Base-by-base conservation (phyloP, 2,888 invertebrate genomes). In the Ormia ochracea region DNA sequence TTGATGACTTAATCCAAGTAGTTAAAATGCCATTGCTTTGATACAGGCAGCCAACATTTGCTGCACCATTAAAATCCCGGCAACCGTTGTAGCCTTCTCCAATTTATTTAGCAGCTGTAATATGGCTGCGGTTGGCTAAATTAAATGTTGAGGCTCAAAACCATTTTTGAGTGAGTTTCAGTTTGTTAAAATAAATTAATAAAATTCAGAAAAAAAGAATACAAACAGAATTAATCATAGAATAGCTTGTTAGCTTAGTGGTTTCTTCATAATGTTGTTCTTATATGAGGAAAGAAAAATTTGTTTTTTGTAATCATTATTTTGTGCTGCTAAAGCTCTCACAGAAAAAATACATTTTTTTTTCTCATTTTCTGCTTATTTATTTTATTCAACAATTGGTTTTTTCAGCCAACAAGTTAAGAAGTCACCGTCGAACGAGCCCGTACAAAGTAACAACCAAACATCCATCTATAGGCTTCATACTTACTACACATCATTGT, bases 1-100 rank as follows among this genome's bases (percentile, higher is more conserved):
- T 83, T 83, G 83, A 83, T 83, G 83, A 78, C 82, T 83, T 83
- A 82, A 83, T 83, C 82, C 80, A 72, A 28, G 79, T 73, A 80
- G 76, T 76, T 80, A 80, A 76, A 73, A 80, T 80, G 68, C 80
- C 80, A 70, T 33, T 48, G 45, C 38, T 33, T 9, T 12, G 38
- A 65, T 33, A n/a, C 21, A 45, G 23, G 9, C 54, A 65, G 3
- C 31, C 31, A 5, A 48, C 26, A 56, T 26, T 17, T 19, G 9
- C 21, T 9, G 10, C 14, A 50, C 14, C 54, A 54, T 12, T 31
- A n/a, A 31, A 0, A 19, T 7, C 33, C 5, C 10, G 12, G 7
- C 56, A 33, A 41, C 21, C 3, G 17, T n/a, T 10, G 9, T 54
- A 52, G 17, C 50, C 33, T 21, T 12, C 43, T 43, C 2, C 50